Percentiles rank a stretch among this genome's conserved stretches.
Conservation (phyloP, 2,797 vertebrate genomes). For the Myripristis murdjan region DNA sequence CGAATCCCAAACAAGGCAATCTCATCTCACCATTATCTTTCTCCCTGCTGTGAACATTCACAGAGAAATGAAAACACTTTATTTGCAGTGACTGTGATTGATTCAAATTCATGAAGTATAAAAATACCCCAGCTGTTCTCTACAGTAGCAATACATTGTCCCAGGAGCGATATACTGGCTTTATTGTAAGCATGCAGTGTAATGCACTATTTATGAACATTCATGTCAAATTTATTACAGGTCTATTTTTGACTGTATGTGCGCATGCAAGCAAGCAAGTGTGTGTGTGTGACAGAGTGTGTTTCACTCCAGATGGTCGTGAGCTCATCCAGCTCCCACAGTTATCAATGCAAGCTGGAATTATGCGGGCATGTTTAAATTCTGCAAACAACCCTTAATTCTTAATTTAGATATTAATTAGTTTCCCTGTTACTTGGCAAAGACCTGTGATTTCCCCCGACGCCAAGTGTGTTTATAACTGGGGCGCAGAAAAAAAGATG, state of each 20-base stretch:
- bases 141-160: constrained; percentile 15
- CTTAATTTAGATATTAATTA: constrained; percentile 83
- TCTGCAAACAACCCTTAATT: constrained; percentile 75
- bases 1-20: neutral
- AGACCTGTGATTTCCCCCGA: constrained; percentile 76
- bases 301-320: constrained; percentile 67
- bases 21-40: neutral
- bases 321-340: constrained; percentile 45
- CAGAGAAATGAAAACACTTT: constrained; percentile 19
- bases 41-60: neutral
- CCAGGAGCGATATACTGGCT: constrained; percentile 35
- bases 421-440: constrained; percentile 70
- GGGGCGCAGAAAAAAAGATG: constrained; percentile 43
- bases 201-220: constrained; percentile 66
- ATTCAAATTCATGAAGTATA: constrained; percentile 21
- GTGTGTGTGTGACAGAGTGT: constrained; percentile 11
- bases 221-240: constrained; percentile 63
- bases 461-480: constrained; percentile 53
- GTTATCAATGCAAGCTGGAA: constrained; percentile 54
- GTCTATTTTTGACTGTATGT: constrained; percentile 43
- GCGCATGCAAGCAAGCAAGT: constrained; percentile 27
- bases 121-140: constrained; percentile 33
- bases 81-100: constrained; percentile 10
- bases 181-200: constrained; percentile 41
- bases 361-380: constrained; percentile 59